Base-by-base conservation (phyloP, 2,797 vertebrate species). In the Enteromius trimaculatus region DNA sequence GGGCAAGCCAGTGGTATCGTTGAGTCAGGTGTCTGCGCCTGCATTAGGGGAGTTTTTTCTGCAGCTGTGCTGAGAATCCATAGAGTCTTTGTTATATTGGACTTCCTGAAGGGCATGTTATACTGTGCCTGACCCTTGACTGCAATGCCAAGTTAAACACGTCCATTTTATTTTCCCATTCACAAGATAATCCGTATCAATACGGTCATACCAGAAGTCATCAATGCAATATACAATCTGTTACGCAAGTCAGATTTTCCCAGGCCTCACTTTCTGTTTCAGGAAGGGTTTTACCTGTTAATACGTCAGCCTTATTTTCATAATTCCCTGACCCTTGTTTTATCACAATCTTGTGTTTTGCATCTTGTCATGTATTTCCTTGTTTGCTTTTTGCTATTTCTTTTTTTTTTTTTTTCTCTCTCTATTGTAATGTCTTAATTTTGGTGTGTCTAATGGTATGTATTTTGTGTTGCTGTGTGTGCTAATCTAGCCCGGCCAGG, bases 401-500 rank as follows among this genome's bases (percentile, higher is more conserved):
- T 10, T n/a, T 64, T 34, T 31, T 51, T 21, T 31, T 31, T 47
- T 51, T 51, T 21, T 31, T 31, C 39, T 51, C 6, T 13, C 42
- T 47, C 9, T 78, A 58, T 51, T 53, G 16, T 21, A 53, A 42
- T 81, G 58, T 66, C 11, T 78, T 6, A 79, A 77, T 72, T 77
- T n/a, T 69, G 29, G 44, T 82, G 78, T 86, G 68, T 83, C 60
- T 85, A 85, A 87, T 66, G 44, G 65, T 68, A 83, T 77, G 66
- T 87, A 53, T 83, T 75, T 66, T 89, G 77, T 87, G 70, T 78
- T 87, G 76, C 81, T 68, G 68, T 53, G 34, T 58, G 58, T 87
- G 89, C 90, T 92, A 93, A 93, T 93, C 91, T 95, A 98, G 97
- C 96, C 91, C 91, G 96, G 94, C 95, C 90, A 49, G 90, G 96